phyloP scores from a whole-genome alignment of 2,888 invertebrate species.

The Apeira syringaria region DNA sequence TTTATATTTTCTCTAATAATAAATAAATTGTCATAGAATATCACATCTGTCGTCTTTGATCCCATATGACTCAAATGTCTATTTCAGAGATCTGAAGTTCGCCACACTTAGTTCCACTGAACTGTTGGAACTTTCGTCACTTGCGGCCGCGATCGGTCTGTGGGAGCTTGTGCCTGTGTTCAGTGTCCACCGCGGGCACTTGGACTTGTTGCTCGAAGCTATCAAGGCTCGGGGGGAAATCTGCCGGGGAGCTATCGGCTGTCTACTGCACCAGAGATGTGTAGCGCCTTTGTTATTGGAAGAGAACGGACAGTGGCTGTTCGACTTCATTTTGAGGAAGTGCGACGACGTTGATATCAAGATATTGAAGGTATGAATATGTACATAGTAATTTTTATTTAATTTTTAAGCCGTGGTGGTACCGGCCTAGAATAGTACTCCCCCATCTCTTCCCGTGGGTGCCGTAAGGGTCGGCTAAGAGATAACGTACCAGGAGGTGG shows the following conservation, averaged over 20 bases:
- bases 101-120: conserved; percentile 52
- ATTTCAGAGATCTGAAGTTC: conserved; percentile 60
- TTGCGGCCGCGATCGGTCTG: conserved; percentile 69
- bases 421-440: too few species aligned
- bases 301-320: conserved; percentile 74
- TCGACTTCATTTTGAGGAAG: conserved; percentile 78
- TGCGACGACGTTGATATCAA: conserved; percentile 77
- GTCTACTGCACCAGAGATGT: conserved; percentile 53
- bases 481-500: too few species aligned
- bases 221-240: conserved; percentile 51
- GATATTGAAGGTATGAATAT: conserved; percentile 81
- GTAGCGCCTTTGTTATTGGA: conserved; percentile 64
- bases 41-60: too few species aligned
- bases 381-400: too few species aligned
- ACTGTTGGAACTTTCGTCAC: conserved; percentile 57
- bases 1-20: too few species aligned
- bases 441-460: too few species aligned
- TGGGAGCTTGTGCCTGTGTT: conserved; percentile 73
- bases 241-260: conserved; percentile 64
- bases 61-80: too few species aligned
- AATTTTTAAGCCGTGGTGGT: too few species aligned
- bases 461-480: too few species aligned
- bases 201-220: conserved; percentile 56
- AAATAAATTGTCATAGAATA: too few species aligned
- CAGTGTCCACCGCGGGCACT: conserved; percentile 63